Evolutionary conservation across 1,140 invertebrate species (phyloP), one percentile per base, ranked within the genome.

Genomic region (Oryzaephilus surinamensis): DNA sequence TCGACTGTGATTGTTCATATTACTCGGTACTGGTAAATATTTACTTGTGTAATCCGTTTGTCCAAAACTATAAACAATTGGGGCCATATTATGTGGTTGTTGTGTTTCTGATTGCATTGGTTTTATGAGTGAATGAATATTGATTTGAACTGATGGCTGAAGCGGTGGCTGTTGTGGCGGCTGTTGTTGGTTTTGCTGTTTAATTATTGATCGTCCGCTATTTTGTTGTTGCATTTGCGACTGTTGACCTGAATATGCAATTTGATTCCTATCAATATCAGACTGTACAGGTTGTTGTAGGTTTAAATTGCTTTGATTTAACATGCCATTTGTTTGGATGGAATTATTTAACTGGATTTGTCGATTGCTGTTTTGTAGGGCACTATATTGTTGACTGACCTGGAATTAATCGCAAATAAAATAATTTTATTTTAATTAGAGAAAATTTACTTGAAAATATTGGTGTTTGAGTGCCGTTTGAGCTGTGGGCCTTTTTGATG

Each of bases 401-500:
- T 61, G 34, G 41, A 53, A 42, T 48, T 31, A 15, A 10, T 15
- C 31, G 23, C 10, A 32, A 18, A 4, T 29, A 7, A 20, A n/a
- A 14, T 14, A 20, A n/a, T 20, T 23, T 8, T 13, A 20, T 21
- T 4, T 8, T 11, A 21, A 28, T 19, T 4, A n/a, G 11, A 19
- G 8, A 13, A 14, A 17, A 3, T 16, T 10, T 15, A 81, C 75
- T 73, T 86, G 78, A 63, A 91, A 92, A 64, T 87, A 91, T 7
- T 77, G 71, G 49, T 74, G 88, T 75, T 84, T 79, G 4, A 92
- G 70, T 32, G 81, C 82, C 58, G 84, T 82, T 51, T 84, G 86
- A 4, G 92, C 89, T 1, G 85, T 91, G 0, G 95, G 96, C 50
- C 96, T 72, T 54, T 88, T 86, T 14, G 81, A 73, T 0, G 96